Base-by-base conservation (phyloP, 2,797 vertebrate genomes). In the Danio albolineatus region DNA sequence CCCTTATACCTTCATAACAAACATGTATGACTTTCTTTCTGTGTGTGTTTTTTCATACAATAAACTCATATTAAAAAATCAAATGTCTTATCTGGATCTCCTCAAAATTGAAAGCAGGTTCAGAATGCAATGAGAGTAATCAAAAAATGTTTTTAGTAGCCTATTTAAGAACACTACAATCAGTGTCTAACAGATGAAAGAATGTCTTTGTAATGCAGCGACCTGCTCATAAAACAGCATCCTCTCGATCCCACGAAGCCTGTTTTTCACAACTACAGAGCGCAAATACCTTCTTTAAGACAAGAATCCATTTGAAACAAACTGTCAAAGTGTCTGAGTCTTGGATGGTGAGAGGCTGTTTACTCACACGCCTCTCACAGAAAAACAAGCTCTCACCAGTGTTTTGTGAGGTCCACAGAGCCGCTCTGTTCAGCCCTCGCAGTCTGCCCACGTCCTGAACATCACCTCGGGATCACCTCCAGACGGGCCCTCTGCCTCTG, bases 401-500 rank as follows among this genome's bases (percentile, higher is more conserved):
- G 1, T 14, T 57, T 81, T 62, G 16, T 78, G 67, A 66, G 53
- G 38, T 46, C 57, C 28, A 79, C 71, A 78, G 38, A 74, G 48
- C 4, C 10, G 38, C 66, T 65, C 60, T 82, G 74, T 82, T 82
- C 67, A 56, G 14, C 46, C 54, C 43, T 6, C 16, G 1, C 51
- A 36, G 61, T 43, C 61, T 76, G 38, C 38, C 36, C 44, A 70
- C 36, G 41, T 51, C 46, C 65, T 57, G 61, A 71, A 60, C 56
- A 70, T 69, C 61, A 73, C 66, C 82, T 65, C 77, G 54, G 28
- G 53, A n/a, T n/a, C n/a, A n/a, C n/a, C n/a, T 73, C 65, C 80
- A 80, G 85, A 79, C 74, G 28, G 78, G 60, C 78, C 67, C 48
- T 64, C 6, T 60, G 70, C 79, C 67, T 81, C 54, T 43, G 70